phyloP scores from a whole-genome alignment of 2,888 invertebrate genomes.

The Nebria brevicollis region DNA sequence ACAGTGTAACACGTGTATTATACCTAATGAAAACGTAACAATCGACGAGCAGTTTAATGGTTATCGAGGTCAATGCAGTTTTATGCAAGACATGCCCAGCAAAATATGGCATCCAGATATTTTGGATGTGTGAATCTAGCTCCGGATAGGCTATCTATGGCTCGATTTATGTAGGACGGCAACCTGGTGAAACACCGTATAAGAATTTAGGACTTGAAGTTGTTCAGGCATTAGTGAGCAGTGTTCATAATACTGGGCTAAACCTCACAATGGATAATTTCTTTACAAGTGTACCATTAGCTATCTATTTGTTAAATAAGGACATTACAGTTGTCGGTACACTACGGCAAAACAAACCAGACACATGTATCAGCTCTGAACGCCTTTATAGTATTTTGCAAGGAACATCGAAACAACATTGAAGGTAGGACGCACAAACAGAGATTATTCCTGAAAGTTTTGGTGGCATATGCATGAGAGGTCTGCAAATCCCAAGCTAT shows the following conservation, averaged over 20 bases:
- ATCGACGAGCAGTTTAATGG: slow-evolving; percentile 44
- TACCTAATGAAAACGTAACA: slow-evolving; percentile 49
- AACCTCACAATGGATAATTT: slow-evolving; percentile 54
- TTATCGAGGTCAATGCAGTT: slow-evolving; percentile 50
- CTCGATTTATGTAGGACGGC: no score
- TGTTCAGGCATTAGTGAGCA: slow-evolving; percentile 52
- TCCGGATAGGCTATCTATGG: slow-evolving; percentile 52
- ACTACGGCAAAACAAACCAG: slow-evolving; percentile 49
- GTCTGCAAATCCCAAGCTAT: no score
- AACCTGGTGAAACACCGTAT: slow-evolving; percentile 52
- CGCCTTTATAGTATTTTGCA: no score
- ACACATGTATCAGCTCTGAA: slow-evolving; percentile 32
- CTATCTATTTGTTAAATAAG: slow-evolving; percentile 48
- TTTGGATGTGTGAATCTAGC: slow-evolving; percentile 55
- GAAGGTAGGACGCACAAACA: no score
- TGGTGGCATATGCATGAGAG: no score
- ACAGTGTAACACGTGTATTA: slow-evolving; percentile 49
- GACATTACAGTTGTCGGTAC: slow-evolving; percentile 48
- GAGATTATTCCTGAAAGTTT: no score
- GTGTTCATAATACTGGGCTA: no score
- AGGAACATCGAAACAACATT: no score
- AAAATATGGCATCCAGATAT: slow-evolving; percentile 54
- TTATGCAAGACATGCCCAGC: slow-evolving; percentile 54
- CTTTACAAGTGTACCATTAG: slow-evolving; percentile 51
- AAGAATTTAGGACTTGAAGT: slow-evolving; percentile 52